Evolutionary conservation across 2,113 vertebrate species (phyloP), one percentile per base, ranked within the genome.

Genomic region (Steatornis caripensis): DNA sequence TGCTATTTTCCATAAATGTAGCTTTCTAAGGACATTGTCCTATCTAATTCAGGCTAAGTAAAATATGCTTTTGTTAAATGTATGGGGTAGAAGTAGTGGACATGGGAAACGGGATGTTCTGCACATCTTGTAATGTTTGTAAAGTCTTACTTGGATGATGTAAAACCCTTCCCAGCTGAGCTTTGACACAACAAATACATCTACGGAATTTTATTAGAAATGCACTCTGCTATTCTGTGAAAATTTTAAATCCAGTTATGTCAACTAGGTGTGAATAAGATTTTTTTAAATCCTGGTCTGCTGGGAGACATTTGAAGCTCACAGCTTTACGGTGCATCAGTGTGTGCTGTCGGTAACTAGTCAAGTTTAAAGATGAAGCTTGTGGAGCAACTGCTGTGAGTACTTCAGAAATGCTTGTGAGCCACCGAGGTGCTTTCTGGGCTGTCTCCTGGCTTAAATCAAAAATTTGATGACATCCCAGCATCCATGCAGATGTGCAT

Each of bases 231-330:
- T 77, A 6, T 81, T 83, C 64, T 69, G 27, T 55, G 55, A 74
- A 65, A 74, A 68, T 68, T 93, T 87, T 68, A 81, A 92, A 92
- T 90, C 51, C 72, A 68, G 62, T 90, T 93, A 66, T 55, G 79
- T 83, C 86, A 93, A 5, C 55, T 68, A 5, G 27, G 27, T 90
- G 62, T 48, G 87, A 89, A 49, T 41, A 68, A 84, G 62, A 46
- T 60, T 90, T 92, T 92, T 82, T 83, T 12, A 90, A 96, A 86
- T 81, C 64, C 76, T 27, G 39, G 64, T 68, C 71, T 86, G 61
- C 79, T 48, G 55, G 95, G 88, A 93, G 90, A 16, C 16, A 11
- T 78, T 89, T 48, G 66, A 37, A 89, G 72, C 90, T 90, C 68
- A 16, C 51, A 30, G 64, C 75, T 53, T 68, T 46, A 29, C 1